Evolutionary conservation across 2,888 invertebrate species (phyloP).

Genomic region (Masnerella sp.): DNA sequence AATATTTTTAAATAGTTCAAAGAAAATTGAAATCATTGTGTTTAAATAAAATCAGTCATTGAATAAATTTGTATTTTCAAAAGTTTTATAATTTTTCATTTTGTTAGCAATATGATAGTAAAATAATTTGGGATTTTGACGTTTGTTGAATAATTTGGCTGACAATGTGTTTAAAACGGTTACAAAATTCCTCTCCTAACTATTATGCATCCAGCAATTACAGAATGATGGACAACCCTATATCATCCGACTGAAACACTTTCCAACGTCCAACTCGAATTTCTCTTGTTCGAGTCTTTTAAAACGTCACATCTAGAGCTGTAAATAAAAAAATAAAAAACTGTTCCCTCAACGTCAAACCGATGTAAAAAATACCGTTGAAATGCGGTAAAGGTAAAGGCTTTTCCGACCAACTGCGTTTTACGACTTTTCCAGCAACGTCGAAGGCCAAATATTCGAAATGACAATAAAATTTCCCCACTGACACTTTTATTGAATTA

Average conservation of each 20-base stretch:
- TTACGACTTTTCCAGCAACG: constrained; percentile 6
- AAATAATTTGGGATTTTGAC: neutral
- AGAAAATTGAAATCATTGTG: too few species aligned
- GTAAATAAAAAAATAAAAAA: neutral
- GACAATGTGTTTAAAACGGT: neutral
- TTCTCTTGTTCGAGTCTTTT: neutral
- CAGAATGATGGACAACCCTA: constrained; percentile 2
- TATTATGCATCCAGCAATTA: neutral
- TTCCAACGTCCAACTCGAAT: neutral
- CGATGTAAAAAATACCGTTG: neutral
- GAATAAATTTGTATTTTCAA: too few species aligned
- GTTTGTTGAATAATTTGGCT: neutral
- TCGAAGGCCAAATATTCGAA: neutral
- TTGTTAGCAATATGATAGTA: too few species aligned
- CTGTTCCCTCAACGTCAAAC: neutral
- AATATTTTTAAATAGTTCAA: too few species aligned
- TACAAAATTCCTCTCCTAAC: constrained; percentile 1
- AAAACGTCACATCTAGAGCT: neutral
- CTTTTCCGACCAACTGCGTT: constrained; percentile 3
- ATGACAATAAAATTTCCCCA: too few species aligned
- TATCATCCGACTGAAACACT: neutral
- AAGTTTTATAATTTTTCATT: too few species aligned
- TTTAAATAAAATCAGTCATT: too few species aligned
- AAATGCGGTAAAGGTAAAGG: neutral
- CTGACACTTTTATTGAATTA: constrained; percentile 27